phyloP scores from a whole-genome alignment of 2,797 vertebrate genomes.

The Scomberomorus guttatus region DNA sequence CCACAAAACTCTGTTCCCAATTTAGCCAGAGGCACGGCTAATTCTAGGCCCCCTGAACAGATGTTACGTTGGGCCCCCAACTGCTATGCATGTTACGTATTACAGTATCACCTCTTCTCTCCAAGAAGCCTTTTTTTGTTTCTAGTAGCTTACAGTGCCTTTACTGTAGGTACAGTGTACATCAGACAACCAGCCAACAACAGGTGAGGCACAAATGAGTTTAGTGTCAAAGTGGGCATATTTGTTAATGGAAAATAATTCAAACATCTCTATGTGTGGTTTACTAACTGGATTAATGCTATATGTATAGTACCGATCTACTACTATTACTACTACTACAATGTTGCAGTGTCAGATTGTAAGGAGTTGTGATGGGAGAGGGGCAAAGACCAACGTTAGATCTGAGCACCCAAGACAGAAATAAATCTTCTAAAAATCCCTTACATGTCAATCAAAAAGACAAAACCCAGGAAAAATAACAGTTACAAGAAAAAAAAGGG shows the following conservation, averaged over 20 bases:
- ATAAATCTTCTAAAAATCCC: constrained; percentile 3
- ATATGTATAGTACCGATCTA: not conserved
- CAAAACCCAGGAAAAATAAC: constrained; percentile 1
- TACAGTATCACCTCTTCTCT: constrained; percentile 22
- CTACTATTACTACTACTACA: not conserved
- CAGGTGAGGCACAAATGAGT: not conserved
- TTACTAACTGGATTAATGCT: not conserved
- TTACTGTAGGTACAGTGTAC: not conserved
- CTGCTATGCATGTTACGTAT: constrained; percentile 21
- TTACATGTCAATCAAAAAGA: not conserved
- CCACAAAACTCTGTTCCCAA: constrained; percentile 23
- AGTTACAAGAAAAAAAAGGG: not conserved
- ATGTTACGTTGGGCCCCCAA: constrained; percentile 5
- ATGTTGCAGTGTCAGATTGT: not conserved
- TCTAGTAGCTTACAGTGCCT: not conserved
- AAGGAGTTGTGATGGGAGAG: not conserved
- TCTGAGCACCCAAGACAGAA: not conserved
- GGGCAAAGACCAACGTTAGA: constrained; percentile 15
- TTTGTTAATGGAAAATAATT: not conserved
- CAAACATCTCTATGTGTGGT: not conserved
- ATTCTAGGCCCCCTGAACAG: constrained; percentile 17
- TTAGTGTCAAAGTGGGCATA: not conserved
- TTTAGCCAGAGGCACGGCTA: constrained; percentile 7
- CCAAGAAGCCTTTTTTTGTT: not conserved
- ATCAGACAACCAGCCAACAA: not conserved